phyloP scores from a whole-genome alignment of 2,797 vertebrate species.

The Xenentodon cancila region DNA sequence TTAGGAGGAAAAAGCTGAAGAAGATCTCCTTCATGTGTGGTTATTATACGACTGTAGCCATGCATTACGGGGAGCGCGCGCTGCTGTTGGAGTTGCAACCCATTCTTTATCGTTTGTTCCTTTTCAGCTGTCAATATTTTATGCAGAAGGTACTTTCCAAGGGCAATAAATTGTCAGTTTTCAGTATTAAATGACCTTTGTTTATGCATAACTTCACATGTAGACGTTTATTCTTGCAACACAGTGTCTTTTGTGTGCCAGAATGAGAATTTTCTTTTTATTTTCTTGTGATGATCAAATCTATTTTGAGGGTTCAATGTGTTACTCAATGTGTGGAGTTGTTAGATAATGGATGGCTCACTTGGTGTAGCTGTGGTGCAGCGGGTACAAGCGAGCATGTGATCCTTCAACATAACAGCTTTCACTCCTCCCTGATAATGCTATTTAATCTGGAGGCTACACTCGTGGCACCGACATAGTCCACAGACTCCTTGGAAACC shows the following conservation, averaged over 20 bases:
- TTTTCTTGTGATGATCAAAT: slow-evolving; percentile 10
- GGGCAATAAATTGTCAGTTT: slow-evolving; percentile 1
- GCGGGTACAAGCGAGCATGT: slow-evolving; percentile 39
- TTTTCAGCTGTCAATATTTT: no score
- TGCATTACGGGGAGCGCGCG: background rate
- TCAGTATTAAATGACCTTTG: background rate
- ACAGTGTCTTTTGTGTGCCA: background rate
- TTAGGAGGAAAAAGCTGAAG: slow-evolving; percentile 16
- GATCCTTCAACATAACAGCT: slow-evolving; percentile 62
- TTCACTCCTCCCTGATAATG: slow-evolving; percentile 60
- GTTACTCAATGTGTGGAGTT: slow-evolving; percentile 5
- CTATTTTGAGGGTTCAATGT: slow-evolving; percentile 5
- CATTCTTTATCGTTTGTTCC: background rate
- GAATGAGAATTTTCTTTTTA: background rate
- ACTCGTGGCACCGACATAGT: slow-evolving; percentile 56
- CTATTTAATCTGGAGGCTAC: slow-evolving; percentile 68
- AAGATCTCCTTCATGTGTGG: slow-evolving; percentile 1
- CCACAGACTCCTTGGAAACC: slow-evolving; percentile 60
- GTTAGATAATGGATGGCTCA: slow-evolving; percentile 30
- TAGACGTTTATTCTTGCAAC: background rate
- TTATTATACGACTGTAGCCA: background rate
- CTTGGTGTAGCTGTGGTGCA: slow-evolving; percentile 18
- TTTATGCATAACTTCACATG: background rate
- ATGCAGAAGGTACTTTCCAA: background rate
- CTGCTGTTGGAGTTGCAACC: background rate